Evolutionary conservation across 2,888 invertebrate species (phyloP).

Genomic region (Leptarthrus brevirostris): DNA sequence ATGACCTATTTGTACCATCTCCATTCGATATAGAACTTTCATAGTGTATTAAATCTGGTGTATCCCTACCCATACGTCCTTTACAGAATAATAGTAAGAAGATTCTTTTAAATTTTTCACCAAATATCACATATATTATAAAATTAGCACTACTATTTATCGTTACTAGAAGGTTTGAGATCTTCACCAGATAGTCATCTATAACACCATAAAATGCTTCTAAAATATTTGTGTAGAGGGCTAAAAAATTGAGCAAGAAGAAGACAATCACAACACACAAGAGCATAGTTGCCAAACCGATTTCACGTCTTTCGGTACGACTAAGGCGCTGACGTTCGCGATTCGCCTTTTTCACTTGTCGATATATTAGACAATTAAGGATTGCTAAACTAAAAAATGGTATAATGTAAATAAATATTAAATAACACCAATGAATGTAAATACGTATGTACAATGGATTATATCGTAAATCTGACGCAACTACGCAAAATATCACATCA

Average conservation of each 20-base stretch:
- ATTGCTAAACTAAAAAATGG: slow-evolving; percentile 90
- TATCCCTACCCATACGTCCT: slow-evolving; percentile 73
- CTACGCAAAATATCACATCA: slow-evolving; percentile 77
- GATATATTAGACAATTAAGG: slow-evolving; percentile 91
- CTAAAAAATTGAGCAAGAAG: slow-evolving; percentile 90
- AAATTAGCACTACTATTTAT: slow-evolving; percentile 98
- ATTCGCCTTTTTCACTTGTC: slow-evolving; percentile 89
- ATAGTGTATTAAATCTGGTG: slow-evolving; percentile 82
- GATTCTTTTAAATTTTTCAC: slow-evolving; percentile 93
- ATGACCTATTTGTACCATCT: slow-evolving; percentile 75
- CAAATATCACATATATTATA: slow-evolving; percentile 97
- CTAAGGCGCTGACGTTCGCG: slow-evolving; percentile 90
- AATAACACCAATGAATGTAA: slow-evolving; percentile 95
- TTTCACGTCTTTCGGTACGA: slow-evolving; percentile 90
- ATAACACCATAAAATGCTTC: slow-evolving; percentile 80
- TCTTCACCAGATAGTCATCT: slow-evolving; percentile 79
- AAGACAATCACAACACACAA: slow-evolving; percentile 94
- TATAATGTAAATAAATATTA: slow-evolving; percentile 92
- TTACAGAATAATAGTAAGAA: slow-evolving; percentile 85
- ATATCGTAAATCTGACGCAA: slow-evolving; percentile 75
- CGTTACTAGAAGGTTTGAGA: slow-evolving; percentile 92
- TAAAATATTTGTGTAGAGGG: slow-evolving; percentile 86
- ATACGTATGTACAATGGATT: slow-evolving; percentile 82
- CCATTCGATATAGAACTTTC: slow-evolving; percentile 86
- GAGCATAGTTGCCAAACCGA: slow-evolving; percentile 94